These are phyloP conservation scores for Heliocidaris tuberculata DNA, from an alignment of 35 echinoderm and acorn worm species.

Conservation along the genomic window DNA sequence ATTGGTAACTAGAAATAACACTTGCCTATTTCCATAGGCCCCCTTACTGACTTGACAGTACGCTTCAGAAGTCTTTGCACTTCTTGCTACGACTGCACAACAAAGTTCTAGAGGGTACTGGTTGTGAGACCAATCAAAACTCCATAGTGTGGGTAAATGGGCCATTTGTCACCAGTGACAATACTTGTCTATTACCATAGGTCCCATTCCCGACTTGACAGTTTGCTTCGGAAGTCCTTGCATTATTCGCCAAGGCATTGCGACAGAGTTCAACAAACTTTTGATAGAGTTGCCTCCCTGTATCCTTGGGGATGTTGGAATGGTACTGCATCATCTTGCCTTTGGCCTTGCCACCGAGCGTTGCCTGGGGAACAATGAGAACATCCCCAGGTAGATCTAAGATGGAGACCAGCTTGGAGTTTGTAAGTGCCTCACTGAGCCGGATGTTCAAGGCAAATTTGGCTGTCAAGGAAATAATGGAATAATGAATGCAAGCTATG, in stretches of 20 bases:
- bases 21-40: conserved; percentile 81
- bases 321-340: conserved; percentile 94
- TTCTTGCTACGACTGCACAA: conserved; percentile 20
- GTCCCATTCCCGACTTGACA: conserved; percentile 68
- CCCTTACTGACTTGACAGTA: conserved; percentile 54
- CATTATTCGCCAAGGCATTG: conserved; percentile 32
- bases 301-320: conserved; percentile 76
- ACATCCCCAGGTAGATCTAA: conserved; percentile 82
- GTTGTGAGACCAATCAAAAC: conserved; percentile 48
- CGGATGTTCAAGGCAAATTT: conserved; percentile 67
- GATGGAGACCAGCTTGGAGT: conserved; percentile 64
- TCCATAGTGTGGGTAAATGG: conserved; percentile 81
- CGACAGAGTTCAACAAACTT: conserved; percentile 51
- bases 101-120: background rate
- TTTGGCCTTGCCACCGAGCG: conserved; percentile 86
- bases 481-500: background rate
- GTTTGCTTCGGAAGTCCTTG: conserved; percentile 53
- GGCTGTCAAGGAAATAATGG: conserved; percentile 47
- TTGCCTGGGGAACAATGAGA: conserved; percentile 74
- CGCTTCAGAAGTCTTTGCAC: conserved; percentile 49
- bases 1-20: conserved; percentile 66
- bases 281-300: conserved; percentile 72
- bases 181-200: conserved; percentile 82
- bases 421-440: conserved; percentile 52
- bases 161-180: conserved; percentile 75